Conservation (phyloP, 2,797 vertebrate genomes). For the Acrocephalus scirpaceus region DNA sequence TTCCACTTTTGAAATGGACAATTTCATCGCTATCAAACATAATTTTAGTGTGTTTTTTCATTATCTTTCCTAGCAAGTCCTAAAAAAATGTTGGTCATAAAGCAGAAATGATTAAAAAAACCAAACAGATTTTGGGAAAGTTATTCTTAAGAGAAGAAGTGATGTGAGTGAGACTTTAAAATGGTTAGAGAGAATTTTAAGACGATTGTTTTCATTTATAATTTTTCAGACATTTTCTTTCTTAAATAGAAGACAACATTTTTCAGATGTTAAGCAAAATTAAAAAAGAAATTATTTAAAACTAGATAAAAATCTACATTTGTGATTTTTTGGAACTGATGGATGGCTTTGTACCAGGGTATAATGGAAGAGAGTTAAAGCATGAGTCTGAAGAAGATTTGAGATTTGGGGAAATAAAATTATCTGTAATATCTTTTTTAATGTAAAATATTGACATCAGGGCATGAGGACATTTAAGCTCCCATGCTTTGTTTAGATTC, state of each 20-base stretch:
- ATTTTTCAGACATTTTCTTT: background rate
- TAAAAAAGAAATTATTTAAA: background rate
- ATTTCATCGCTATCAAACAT: background rate
- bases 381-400: background rate
- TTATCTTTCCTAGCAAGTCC: background rate
- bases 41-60: background rate
- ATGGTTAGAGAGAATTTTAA: background rate
- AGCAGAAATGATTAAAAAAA: background rate
- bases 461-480: background rate
- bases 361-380: background rate
- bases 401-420: background rate
- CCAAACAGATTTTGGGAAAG: background rate
- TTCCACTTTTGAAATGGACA: background rate
- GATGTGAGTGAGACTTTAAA: background rate
- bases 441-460: background rate
- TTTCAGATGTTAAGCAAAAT: background rate
- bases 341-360: background rate
- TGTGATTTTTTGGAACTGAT: background rate
- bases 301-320: background rate
- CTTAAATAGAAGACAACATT: background rate
- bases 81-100: background rate
- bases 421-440: background rate
- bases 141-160: background rate
- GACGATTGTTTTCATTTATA: background rate
- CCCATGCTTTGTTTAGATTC: background rate